Evolutionary conservation across 2,888 invertebrate genomes (phyloP).

Genomic region (Leptopilina drosophilae): DNA sequence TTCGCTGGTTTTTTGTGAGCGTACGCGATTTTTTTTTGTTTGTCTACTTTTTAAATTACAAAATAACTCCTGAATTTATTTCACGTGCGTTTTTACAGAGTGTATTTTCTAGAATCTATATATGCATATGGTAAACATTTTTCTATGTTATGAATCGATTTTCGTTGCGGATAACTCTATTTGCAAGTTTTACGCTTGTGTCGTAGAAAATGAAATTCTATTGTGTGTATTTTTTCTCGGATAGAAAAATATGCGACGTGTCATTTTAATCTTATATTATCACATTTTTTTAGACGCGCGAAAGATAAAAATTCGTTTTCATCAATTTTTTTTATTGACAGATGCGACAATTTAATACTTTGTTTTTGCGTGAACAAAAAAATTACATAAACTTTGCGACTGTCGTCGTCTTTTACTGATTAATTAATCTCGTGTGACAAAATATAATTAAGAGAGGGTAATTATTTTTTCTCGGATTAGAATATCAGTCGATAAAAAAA

Average conservation of each 20-base stretch:
- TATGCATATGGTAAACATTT: not conserved
- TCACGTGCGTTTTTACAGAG: not conserved
- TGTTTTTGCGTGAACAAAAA: not conserved
- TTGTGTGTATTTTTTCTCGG: not conserved
- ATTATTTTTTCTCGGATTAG: slow-evolving; percentile 1
- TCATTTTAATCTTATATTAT: no score
- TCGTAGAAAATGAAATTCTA: not conserved
- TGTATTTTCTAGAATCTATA: not conserved
- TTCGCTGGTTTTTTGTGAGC: not conserved
- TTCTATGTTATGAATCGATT: slow-evolving; percentile 6
- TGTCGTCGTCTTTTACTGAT: not conserved
- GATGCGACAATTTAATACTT: not conserved
- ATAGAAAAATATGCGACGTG: not conserved
- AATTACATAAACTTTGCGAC: not conserved
- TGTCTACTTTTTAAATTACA: not conserved
- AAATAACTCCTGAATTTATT: slow-evolving; percentile 2
- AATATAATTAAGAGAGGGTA: not conserved
- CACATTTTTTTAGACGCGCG: no score
- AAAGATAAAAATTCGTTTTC: no score
- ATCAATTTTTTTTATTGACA: no score
- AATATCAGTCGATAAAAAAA: slow-evolving; percentile 13
- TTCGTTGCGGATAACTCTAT: not conserved
- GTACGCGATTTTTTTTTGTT: no score
- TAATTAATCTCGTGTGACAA: not conserved
- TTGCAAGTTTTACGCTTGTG: not conserved